A percentile compares a stretch with the other conserved stretches of the same genome.
Conservation (phyloP, 2,888 invertebrate genomes). For the Idaea aversata region DNA sequence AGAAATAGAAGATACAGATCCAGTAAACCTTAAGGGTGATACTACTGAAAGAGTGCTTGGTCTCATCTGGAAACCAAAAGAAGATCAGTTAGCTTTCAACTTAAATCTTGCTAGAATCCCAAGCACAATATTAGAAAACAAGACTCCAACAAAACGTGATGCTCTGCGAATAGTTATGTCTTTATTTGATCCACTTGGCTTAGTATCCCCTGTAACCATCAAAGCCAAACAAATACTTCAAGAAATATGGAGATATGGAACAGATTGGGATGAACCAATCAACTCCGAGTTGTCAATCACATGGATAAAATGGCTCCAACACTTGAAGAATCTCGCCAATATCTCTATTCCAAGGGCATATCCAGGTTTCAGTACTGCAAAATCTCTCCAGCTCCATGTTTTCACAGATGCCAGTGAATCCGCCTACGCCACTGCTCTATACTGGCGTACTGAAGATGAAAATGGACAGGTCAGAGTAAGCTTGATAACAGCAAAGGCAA, state of each 20-base stretch:
- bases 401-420: slow-evolving; percentile 31
- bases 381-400: slow-evolving; percentile 18
- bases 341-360: slow-evolving; percentile 17
- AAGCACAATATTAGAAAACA: not conserved
- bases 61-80: slow-evolving; percentile 2
- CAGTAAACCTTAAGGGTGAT: not conserved
- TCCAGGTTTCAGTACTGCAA: not conserved
- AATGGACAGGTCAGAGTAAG: slow-evolving; percentile 4
- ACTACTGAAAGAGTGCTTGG: slow-evolving; percentile 8
- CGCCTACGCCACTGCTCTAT: slow-evolving; percentile 24
- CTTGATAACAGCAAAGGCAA: slow-evolving; percentile 10
- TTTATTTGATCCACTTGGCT: slow-evolving; percentile 3
- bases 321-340: slow-evolving; percentile 5
- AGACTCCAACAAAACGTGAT: slow-evolving; percentile 1
- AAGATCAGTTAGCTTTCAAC: slow-evolving; percentile 8
- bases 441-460: slow-evolving; percentile 12
- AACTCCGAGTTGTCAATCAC: not conserved
- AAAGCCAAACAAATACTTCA: slow-evolving; percentile 7
- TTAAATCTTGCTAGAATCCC: not conserved
- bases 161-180: slow-evolving; percentile 7
- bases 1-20: not conserved
- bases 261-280: slow-evolving; percentile 7
- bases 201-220: not conserved
- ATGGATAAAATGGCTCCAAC: not conserved
- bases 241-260: slow-evolving; percentile 5